Evolutionary conservation across 2,888 invertebrate species (phyloP).

Genomic region (Eilema depressum): DNA sequence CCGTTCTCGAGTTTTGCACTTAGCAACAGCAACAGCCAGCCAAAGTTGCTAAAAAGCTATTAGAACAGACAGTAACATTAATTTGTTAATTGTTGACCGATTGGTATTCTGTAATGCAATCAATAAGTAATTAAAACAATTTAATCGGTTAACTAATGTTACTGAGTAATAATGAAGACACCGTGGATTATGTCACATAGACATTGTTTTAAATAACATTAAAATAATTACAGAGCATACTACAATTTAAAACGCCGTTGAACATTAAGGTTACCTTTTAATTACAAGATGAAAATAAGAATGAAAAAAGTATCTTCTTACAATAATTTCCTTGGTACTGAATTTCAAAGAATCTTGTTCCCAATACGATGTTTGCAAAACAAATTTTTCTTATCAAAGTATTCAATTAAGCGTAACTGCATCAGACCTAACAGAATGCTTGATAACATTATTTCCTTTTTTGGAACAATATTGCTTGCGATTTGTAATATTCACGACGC

Average conservation of each 20-base stretch:
- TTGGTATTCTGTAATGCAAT: background rate
- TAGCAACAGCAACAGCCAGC: no score
- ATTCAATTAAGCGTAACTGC: conserved; percentile 13
- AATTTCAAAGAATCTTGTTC: conserved; percentile 29
- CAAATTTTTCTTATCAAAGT: conserved; percentile 18
- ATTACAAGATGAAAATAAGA: conserved; percentile 1
- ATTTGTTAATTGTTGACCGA: no score
- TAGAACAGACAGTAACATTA: no score
- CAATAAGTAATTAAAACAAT: background rate
- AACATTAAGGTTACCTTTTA: background rate
- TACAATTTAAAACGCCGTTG: background rate
- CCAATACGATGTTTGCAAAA: conserved; percentile 33
- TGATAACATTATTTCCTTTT: conserved; percentile 13
- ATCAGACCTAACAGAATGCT: conserved; percentile 4
- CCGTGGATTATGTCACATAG: background rate
- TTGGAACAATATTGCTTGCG: conserved; percentile 10
- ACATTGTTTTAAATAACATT: no score
- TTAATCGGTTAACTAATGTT: no score
- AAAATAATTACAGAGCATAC: no score
- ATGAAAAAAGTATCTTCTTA: background rate
- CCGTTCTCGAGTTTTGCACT: no score
- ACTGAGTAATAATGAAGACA: background rate
- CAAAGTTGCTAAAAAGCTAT: no score
- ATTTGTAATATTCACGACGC: background rate
- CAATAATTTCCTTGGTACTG: conserved; percentile 21